phyloP scores from a whole-genome alignment of 2,888 invertebrate species.

The Alentia gelatinosa region DNA sequence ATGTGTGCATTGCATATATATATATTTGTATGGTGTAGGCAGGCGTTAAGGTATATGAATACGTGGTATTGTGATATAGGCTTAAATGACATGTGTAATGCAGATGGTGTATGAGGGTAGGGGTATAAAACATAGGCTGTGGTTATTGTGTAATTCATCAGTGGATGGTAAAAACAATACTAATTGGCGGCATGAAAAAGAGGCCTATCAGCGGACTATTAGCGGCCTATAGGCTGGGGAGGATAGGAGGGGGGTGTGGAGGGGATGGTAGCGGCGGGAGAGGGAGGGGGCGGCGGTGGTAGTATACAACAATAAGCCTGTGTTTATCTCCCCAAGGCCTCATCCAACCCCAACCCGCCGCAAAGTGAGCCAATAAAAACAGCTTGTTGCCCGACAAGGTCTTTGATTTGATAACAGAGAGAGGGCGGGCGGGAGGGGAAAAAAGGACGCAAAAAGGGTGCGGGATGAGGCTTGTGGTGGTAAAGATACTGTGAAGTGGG shows the following conservation, averaged over 20 bases:
- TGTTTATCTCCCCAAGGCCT: slow-evolving; percentile 36
- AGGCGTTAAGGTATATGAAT: too few relatives aligned
- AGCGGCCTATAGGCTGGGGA: too few relatives aligned
- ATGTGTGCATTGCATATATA: background rate
- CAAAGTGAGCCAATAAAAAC: slow-evolving; percentile 27
- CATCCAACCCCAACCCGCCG: background rate
- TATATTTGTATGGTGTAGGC: background rate
- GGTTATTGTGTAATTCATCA: slow-evolving; percentile 45
- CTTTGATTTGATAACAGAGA: slow-evolving; percentile 39
- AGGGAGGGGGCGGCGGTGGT: background rate
- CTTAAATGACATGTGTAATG: too few relatives aligned
- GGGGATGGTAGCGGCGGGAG: too few relatives aligned
- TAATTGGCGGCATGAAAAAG: background rate
- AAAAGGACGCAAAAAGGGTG: background rate
- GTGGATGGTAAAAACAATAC: background rate
- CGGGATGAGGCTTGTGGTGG: background rate
- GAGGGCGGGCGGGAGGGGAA: background rate
- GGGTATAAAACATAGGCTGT: background rate
- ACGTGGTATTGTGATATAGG: too few relatives aligned
- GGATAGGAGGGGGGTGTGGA: too few relatives aligned
- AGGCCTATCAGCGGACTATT: background rate
- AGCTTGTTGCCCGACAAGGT: background rate
- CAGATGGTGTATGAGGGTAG: too few relatives aligned
- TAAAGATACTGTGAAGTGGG: background rate
- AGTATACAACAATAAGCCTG: slow-evolving; percentile 25